Conservation (phyloP, 2,888 invertebrate genomes). For the Gisinianus flammeolus region DNA sequence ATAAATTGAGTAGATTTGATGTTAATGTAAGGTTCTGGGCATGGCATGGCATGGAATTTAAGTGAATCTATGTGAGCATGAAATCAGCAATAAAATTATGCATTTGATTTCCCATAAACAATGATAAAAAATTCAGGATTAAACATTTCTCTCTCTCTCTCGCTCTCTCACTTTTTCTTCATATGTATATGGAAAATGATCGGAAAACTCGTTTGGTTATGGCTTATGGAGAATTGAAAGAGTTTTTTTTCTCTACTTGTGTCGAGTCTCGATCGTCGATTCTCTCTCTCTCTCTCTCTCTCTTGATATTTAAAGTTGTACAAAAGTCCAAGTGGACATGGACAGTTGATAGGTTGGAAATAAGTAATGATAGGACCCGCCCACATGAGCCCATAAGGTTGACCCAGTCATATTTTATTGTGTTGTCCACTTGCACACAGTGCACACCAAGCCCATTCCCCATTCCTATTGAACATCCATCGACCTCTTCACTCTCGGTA, state of each 20-base stretch:
- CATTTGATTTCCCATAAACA: constrained; percentile 24
- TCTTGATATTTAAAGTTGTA: neutral
- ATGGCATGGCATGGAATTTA: neutral
- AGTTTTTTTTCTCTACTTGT: neutral
- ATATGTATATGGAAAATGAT: neutral
- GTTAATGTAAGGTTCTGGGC: neutral
- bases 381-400: constrained; percentile 52
- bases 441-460: neutral
- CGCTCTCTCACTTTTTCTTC: neutral
- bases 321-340: neutral
- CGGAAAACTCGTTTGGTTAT: neutral
- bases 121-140: constrained; percentile 21
- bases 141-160: constrained; percentile 6
- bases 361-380: constrained; percentile 48
- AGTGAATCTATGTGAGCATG: neutral
- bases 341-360: constrained; percentile 20
- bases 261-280: neutral
- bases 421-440: constrained; percentile 45
- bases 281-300: neutral
- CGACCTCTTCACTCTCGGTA: neutral
- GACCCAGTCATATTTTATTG: constrained; percentile 56
- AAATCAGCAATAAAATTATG: constrained; percentile 22
- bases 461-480: neutral
- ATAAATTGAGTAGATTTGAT: neutral
- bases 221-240: constrained; percentile 4